Percentiles rank a stretch among this genome's conserved stretches.
Conservation (phyloP, 2,888 invertebrate species). For the Conops quadrifasciatus region DNA sequence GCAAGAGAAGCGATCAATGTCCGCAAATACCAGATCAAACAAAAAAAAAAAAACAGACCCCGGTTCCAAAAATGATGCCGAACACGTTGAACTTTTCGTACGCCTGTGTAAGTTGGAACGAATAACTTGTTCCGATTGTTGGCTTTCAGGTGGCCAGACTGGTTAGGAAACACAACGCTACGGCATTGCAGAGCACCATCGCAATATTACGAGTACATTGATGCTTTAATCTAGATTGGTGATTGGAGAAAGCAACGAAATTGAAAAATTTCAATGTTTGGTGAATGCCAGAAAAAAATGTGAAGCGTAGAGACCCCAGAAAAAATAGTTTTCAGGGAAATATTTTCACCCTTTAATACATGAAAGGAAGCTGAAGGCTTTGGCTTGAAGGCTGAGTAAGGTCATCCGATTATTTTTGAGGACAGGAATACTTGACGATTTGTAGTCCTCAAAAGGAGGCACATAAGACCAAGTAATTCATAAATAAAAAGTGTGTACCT, state of each 20-base stretch:
- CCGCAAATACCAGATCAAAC: not conserved
- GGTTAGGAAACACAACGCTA: not conserved
- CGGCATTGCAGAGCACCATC: too few relatives aligned
- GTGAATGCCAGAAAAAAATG: not conserved
- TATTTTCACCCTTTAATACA: too few relatives aligned
- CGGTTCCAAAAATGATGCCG: not conserved
- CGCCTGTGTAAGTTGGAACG: not conserved
- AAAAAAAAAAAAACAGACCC: not conserved
- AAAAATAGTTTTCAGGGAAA: not conserved
- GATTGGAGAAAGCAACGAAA: slow-evolving; percentile 10
- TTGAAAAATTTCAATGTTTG: not conserved
- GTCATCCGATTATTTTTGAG: too few relatives aligned
- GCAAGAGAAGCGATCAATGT: slow-evolving; percentile 4
- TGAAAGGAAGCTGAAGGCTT: too few relatives aligned
- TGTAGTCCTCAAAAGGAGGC: too few relatives aligned
- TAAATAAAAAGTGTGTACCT: too few relatives aligned
- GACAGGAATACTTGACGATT: too few relatives aligned
- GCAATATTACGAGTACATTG: too few relatives aligned
- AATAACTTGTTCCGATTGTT: slow-evolving; percentile 22
- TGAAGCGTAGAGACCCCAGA: not conserved
- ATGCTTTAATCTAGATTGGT: not conserved
- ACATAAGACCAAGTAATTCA: too few relatives aligned
- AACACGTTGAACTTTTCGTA: not conserved
- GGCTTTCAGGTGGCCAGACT: slow-evolving; percentile 9
- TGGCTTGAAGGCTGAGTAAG: too few relatives aligned